A percentile compares a stretch with the other conserved stretches of the same genome.
These are phyloP conservation scores for Ramphastos sulfuratus DNA, from an alignment of 2,113 vertebrate genomes.

Conservation along the genomic window DNA sequence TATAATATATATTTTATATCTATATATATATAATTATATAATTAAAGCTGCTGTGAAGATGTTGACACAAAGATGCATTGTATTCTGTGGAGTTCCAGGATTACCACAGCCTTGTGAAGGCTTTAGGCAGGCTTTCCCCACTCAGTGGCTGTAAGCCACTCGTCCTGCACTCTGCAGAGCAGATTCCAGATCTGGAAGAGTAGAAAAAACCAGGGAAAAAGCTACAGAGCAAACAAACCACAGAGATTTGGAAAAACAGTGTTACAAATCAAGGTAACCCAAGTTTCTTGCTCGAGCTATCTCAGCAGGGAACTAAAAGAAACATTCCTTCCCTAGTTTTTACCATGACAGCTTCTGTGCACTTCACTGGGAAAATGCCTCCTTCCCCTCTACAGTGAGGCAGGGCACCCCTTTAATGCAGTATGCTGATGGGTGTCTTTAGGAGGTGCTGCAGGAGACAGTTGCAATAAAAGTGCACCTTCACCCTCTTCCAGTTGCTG, in stretches of 20 bases:
- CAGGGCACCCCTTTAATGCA: background rate
- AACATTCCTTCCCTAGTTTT: background rate
- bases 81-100: background rate
- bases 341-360: background rate
- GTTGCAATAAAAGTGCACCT: background rate
- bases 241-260: background rate
- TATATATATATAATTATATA: too few relatives aligned
- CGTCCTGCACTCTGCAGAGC: background rate
- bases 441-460: background rate
- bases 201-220: background rate
- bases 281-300: background rate
- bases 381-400: background rate
- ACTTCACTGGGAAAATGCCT: background rate
- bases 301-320: background rate
- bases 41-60: background rate
- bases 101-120: background rate
- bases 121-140: background rate
- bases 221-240: background rate
- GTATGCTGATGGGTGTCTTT: rapidly evolving
- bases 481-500: background rate
- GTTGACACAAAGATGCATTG: background rate
- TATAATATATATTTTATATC: too few relatives aligned
- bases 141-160: background rate
- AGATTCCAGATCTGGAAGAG: background rate
- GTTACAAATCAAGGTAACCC: background rate